phyloP scores from a whole-genome alignment of 2,113 vertebrate species.

The Nesogale talazaci region DNA sequence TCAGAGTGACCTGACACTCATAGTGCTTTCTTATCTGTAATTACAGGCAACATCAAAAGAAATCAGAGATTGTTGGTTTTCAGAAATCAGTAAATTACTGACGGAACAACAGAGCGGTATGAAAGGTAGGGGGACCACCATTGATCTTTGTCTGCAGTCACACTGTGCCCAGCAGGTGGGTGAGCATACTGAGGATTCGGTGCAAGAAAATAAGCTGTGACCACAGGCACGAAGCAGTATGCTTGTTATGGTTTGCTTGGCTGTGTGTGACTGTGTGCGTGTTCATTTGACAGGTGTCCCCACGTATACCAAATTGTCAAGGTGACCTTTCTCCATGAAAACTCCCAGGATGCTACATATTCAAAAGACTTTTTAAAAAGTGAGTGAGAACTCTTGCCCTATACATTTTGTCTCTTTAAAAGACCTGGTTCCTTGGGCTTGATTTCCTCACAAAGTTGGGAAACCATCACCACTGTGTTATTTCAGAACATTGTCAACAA shows the following conservation, averaged over 20 bases:
- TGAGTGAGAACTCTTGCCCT: not conserved
- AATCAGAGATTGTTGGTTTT: conserved; percentile 96
- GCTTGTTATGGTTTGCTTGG: not conserved
- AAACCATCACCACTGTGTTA: not conserved
- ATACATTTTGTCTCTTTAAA: not conserved
- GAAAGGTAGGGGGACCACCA: conserved; percentile 88
- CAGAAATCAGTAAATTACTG: conserved; percentile 96
- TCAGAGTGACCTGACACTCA: not conserved
- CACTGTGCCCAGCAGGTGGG: not conserved
- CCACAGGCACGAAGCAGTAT: not conserved
- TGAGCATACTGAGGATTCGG: not conserved
- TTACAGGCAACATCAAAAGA: conserved; percentile 94
- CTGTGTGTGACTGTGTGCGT: not conserved
- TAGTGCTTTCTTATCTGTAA: conserved; percentile 66
- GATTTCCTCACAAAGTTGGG: not conserved
- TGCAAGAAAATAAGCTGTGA: conserved; percentile 20
- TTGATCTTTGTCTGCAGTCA: not conserved
- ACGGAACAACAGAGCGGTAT: conserved; percentile 93
- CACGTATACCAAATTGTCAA: not conserved
- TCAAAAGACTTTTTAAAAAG: not conserved
- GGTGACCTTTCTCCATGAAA: not conserved
- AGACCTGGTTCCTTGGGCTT: not conserved
- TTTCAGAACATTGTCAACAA: not conserved
- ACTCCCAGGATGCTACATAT: not conserved
- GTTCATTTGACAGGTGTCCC: not conserved